Evolutionary conservation across 2,888 invertebrate genomes (phyloP), one percentile per base, ranked within the genome.

Genomic region (Athalia cordata): DNA sequence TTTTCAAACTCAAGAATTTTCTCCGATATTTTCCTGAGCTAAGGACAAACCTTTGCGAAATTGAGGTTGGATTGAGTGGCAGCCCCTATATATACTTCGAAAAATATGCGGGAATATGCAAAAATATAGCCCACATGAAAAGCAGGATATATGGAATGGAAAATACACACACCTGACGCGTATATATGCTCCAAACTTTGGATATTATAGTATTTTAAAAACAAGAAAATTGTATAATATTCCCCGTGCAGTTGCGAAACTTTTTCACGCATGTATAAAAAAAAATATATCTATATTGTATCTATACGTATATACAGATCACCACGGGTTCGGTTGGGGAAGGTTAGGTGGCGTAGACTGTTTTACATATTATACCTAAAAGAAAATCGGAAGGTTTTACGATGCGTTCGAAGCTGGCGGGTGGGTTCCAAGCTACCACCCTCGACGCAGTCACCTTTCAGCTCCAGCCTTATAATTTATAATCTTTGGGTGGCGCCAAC

Each of bases 51-150:
- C 68, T 55, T 68, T 11, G 52, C 29, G 68, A 55, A 68, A 68
- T 68, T 68, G 68, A 55, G 68, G 68, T 55, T 68, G 68, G 68
- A 68, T 68, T 68, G 68, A 68, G 68, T 68, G 68, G 55, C 29
- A 29, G 29, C 29, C 55, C 68, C 68, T 68, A 5, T 52, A 52
- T 52, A 43, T 6, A 68, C 43, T 49, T n/a, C 47, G 43, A 55
- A 68, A 29, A 52, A 68, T 52, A 15, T 68, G 52, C 50, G 52
- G 52, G 52, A 68, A 9, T 55, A n/a, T 55, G 15, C 29, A 68
- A 50, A 7, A 6, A 50, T 15, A 52, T 5, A 52, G 29, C 29
- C 29, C 52, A 15, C 9, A 15, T 50, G 9, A 5, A 6, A 5
- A 55, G 15, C 50, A n/a, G 55, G 43, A 68, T 29, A 52, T 29